A percentile compares a stretch with the other conserved stretches of the same genome.
Conservation (phyloP, 2,888 invertebrate species). For the Itoplectis maculator region DNA sequence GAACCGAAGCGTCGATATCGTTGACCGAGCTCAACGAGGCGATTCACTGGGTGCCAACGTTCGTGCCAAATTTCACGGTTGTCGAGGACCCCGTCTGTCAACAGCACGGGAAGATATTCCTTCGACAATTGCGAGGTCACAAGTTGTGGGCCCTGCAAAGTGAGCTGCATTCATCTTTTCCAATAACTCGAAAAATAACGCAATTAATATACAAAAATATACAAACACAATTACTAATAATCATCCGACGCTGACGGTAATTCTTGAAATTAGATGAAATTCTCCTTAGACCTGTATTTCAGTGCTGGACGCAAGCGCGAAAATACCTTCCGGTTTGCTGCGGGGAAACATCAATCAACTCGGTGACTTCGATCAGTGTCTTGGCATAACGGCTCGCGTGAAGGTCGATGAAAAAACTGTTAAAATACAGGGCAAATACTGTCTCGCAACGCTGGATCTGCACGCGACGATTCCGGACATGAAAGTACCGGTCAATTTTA, state of each 20-base stretch:
- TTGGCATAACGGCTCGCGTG: conserved; percentile 86
- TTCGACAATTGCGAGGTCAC: conserved; percentile 88
- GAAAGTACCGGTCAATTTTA: conserved; percentile 88
- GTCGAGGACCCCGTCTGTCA: conserved; percentile 89
- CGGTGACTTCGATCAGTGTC: conserved; percentile 90
- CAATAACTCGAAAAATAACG: conserved; percentile 23
- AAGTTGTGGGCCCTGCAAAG: conserved; percentile 91
- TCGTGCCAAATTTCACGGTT: conserved; percentile 89
- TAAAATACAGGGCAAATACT: conserved; percentile 89
- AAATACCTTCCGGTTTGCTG: conserved; percentile 89
- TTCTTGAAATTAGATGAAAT: conserved; percentile 58
- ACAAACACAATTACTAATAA: background rate
- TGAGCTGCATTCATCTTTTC: conserved; percentile 83
- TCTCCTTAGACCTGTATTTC: conserved; percentile 79
- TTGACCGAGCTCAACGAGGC: conserved; percentile 88
- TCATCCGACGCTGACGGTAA: background rate
- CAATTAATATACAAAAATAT: background rate
- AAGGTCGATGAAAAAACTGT: conserved; percentile 87
- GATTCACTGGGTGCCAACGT: conserved; percentile 86
- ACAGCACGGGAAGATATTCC: conserved; percentile 89
- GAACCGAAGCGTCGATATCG: conserved; percentile 86
- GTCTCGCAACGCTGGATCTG: conserved; percentile 88
- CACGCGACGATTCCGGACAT: conserved; percentile 87
- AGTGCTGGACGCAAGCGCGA: conserved; percentile 91
- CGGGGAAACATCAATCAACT: conserved; percentile 90